Evolutionary conservation across 2,888 invertebrate species (phyloP).

Genomic region (Apotomis capreana): DNA sequence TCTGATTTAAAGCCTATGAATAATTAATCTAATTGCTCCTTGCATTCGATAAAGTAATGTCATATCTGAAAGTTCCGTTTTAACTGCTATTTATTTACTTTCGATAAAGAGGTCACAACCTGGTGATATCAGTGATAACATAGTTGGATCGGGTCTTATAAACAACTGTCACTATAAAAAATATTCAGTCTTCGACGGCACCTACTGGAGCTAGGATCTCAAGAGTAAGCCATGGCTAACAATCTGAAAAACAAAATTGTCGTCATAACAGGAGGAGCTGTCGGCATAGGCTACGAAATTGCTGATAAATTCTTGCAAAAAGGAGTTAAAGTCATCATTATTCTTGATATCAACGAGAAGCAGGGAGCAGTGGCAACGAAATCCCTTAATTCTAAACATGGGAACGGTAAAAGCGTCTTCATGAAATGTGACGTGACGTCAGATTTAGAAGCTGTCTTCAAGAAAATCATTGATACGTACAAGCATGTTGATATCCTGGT

Average conservation of each 20-base stretch:
- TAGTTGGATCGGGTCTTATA: not conserved
- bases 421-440: slow-evolving; percentile 78
- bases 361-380: slow-evolving; percentile 66
- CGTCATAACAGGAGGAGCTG: slow-evolving; percentile 79
- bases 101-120: slow-evolving; percentile 15
- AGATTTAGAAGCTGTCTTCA: slow-evolving; percentile 69
- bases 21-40: not conserved
- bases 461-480: slow-evolving; percentile 57
- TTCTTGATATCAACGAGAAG: slow-evolving; percentile 60
- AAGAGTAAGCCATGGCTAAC: slow-evolving; percentile 24
- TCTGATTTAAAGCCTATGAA: not conserved
- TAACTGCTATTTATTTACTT: slow-evolving; percentile 8
- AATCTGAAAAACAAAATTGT: slow-evolving; percentile 47
- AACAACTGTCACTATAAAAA: not conserved
- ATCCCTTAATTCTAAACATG: slow-evolving; percentile 70
- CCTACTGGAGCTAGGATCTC: not conserved
- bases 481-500: slow-evolving; percentile 70
- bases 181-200: not conserved
- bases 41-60: not conserved
- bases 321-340: slow-evolving; percentile 57
- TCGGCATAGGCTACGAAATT: slow-evolving; percentile 78
- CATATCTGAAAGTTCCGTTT: not conserved
- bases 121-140: slow-evolving; percentile 5
- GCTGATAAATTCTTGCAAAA: slow-evolving; percentile 72
- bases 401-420: slow-evolving; percentile 71